phyloP scores from a whole-genome alignment of 2,797 vertebrate genomes.

The Microctenopoma steveboyesi region DNA sequence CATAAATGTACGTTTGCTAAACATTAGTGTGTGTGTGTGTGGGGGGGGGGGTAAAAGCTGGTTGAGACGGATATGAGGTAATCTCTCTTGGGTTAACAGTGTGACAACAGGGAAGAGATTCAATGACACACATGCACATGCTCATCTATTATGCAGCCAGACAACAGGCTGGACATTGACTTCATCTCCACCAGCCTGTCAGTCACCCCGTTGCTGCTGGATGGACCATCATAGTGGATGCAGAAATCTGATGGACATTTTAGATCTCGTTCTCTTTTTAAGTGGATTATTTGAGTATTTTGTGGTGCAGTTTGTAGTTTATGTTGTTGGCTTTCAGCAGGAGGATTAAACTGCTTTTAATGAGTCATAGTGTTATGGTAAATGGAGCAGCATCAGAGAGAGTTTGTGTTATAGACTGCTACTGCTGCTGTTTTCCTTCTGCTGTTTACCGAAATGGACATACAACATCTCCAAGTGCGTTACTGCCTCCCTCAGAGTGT shows the following conservation, averaged over 20 bases:
- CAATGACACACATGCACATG: conserved; percentile 50
- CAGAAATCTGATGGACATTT: conserved; percentile 12
- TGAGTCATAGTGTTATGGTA: conserved; percentile 31
- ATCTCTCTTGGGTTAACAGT: conserved; percentile 77
- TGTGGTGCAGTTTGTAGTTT: not conserved
- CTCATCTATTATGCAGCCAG: conserved; percentile 60
- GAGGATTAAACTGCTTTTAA: conserved; percentile 46
- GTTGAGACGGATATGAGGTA: conserved; percentile 77
- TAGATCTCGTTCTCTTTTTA: conserved; percentile 4
- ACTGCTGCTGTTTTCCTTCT: conserved; percentile 11
- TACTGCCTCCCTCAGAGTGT: conserved; percentile 83
- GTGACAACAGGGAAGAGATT: conserved; percentile 68
- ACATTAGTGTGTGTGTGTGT: conserved; percentile 34
- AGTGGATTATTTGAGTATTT: conserved; percentile 21
- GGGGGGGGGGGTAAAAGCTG: conserved; percentile 42
- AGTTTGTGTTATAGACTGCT: conserved; percentile 30
- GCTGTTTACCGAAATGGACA: conserved; percentile 71
- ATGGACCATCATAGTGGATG: conserved; percentile 44
- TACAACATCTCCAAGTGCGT: conserved; percentile 71
- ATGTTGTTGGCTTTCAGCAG: conserved; percentile 12
- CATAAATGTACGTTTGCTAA: conserved; percentile 17
- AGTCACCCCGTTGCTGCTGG: conserved; percentile 73
- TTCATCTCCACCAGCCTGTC: conserved; percentile 73
- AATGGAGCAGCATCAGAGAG: conserved; percentile 17
- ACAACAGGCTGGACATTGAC: conserved; percentile 75